phyloP scores from a whole-genome alignment of 2,888 invertebrate species.

The Neelides folsomi region DNA sequence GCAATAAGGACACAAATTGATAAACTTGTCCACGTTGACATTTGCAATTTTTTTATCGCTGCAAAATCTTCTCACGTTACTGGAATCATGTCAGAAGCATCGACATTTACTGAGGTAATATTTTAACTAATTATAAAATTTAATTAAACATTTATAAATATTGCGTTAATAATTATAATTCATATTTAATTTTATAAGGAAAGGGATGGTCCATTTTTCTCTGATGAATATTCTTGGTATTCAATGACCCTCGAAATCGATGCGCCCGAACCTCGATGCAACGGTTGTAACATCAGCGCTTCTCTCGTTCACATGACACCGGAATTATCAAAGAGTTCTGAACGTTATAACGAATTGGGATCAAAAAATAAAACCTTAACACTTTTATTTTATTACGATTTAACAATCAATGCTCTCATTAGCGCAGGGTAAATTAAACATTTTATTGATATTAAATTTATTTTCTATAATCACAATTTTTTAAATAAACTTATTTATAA shows the following conservation, averaged over 20 bases:
- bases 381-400: constrained; percentile 67
- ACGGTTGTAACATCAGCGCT: constrained; percentile 16
- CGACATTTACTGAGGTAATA: neutral
- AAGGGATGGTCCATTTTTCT: constrained; percentile 3
- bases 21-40: constrained; percentile 6
- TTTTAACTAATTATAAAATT: no score
- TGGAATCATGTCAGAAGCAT: neutral
- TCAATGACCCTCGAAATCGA: constrained; percentile 1
- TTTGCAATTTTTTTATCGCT: constrained; percentile 6
- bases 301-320: constrained; percentile 26
- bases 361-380: constrained; percentile 15
- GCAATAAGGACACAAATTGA: constrained; percentile 1
- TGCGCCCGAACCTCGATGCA: constrained; percentile 11
- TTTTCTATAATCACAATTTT: no score
- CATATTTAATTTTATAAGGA: neutral
- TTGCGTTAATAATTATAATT: no score
- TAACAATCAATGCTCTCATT: constrained; percentile 57
- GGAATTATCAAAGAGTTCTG: neutral
- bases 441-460: no score
- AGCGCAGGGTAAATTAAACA: constrained; percentile 42
- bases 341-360: constrained; percentile 6
- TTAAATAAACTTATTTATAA: no score
- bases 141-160: no score
- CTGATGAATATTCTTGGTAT: constrained; percentile 7
- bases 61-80: neutral